These are phyloP conservation scores for Leptothorax acervorum DNA, from an alignment of 2,888 invertebrate genomes.

Conservation along the genomic window DNA sequence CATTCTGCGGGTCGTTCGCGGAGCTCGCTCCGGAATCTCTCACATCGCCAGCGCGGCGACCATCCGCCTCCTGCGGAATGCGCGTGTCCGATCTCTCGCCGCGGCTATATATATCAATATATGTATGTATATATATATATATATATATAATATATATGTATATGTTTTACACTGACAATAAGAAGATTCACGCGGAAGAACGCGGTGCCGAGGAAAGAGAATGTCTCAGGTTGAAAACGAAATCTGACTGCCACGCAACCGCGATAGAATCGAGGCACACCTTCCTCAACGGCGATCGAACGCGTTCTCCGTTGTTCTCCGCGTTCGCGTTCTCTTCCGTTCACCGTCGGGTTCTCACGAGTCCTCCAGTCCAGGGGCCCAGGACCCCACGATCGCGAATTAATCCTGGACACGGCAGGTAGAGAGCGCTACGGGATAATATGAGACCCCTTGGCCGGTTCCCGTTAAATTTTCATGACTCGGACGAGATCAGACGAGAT, in stretches of 20 bases:
- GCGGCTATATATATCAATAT: not conserved
- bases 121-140: not conserved
- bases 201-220: not conserved
- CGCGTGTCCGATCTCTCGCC: not conserved
- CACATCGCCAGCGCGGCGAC: conserved; percentile 62
- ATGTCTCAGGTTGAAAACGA: conserved; percentile 2
- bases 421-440: conserved; percentile 75
- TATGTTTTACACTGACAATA: not conserved
- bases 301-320: conserved; percentile 32
- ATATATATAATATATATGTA: not conserved
- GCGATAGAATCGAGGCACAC: conserved; percentile 14
- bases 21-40: conserved; percentile 40
- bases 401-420: conserved; percentile 78
- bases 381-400: conserved; percentile 33
- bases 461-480: conserved; percentile 26
- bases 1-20: conserved; percentile 85
- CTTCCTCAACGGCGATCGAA: conserved; percentile 35
- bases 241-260: not conserved
- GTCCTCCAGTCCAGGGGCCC: not conserved
- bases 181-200: conserved; percentile 4
- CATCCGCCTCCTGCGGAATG: conserved; percentile 49
- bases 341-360: not conserved
- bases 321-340: not conserved
- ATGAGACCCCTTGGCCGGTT: conserved; percentile 3
- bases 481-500: not conserved